A percentile compares a stretch with the other conserved stretches of the same genome.
Conservation (phyloP, 2,888 invertebrate species). For the Microctonus hyperodae region DNA sequence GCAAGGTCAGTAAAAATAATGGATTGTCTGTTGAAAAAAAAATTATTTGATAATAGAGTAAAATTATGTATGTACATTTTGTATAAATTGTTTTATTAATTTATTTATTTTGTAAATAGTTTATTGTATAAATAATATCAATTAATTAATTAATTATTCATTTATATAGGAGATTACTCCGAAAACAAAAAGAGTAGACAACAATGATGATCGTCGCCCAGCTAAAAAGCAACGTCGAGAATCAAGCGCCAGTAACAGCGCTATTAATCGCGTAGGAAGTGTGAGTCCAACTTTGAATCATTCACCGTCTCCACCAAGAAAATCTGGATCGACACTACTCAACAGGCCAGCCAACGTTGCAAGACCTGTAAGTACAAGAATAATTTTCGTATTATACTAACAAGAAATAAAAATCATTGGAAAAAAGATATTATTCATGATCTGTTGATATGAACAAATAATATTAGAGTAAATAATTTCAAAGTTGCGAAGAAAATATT, state of each 20-base stretch:
- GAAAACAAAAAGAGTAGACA: conserved; percentile 58
- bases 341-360: conserved; percentile 74
- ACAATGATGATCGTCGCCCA: conserved; percentile 52
- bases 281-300: conserved; percentile 64
- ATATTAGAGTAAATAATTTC: too few species aligned
- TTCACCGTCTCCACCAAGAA: conserved; percentile 67
- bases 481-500: too few species aligned
- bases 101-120: background rate
- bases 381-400: background rate
- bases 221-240: conserved; percentile 62
- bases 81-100: too few species aligned
- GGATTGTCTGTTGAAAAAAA: background rate
- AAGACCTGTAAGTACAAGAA: conserved; percentile 71
- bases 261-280: conserved; percentile 63
- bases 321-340: conserved; percentile 66
- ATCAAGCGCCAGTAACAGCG: conserved; percentile 62
- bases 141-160: conserved; percentile 19
- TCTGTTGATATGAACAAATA: too few species aligned
- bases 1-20: conserved; percentile 55
- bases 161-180: conserved; percentile 56
- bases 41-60: too few species aligned
- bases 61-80: too few species aligned
- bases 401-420: too few species aligned
- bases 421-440: too few species aligned
- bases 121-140: background rate